Conservation (phyloP, 1,140 invertebrate species). For the Hylaeus volcanicus region DNA sequence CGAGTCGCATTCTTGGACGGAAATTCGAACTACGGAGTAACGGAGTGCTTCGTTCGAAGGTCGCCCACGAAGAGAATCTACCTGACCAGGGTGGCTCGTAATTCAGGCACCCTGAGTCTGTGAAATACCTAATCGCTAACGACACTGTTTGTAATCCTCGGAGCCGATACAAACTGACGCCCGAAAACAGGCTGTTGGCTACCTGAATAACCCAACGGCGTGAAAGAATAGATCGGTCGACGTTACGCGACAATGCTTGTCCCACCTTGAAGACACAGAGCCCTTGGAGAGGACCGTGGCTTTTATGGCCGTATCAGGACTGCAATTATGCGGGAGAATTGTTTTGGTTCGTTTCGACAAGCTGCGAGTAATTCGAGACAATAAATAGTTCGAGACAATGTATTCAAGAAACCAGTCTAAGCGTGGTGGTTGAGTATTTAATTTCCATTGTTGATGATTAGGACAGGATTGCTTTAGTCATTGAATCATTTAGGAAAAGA, state of each 20-base stretch:
- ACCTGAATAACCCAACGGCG: slow-evolving; percentile 37
- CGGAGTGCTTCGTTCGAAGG: slow-evolving; percentile 25
- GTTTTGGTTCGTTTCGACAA: not conserved
- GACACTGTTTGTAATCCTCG: slow-evolving; percentile 28
- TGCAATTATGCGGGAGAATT: slow-evolving; percentile 20
- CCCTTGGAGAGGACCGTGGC: not conserved
- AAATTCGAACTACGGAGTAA: slow-evolving; percentile 6
- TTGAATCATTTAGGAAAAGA: not conserved
- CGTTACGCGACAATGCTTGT: slow-evolving; percentile 20
- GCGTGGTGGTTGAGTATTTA: not conserved
- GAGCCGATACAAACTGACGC: slow-evolving; percentile 1
- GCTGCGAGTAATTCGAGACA: not conserved
- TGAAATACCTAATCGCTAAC: slow-evolving; percentile 30
- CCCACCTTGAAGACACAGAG: not conserved
- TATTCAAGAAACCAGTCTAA: not conserved
- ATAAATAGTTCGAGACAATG: not conserved
- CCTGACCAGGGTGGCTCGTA: slow-evolving; percentile 11
- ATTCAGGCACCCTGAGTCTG: slow-evolving; percentile 1
- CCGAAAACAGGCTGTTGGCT: slow-evolving; percentile 8
- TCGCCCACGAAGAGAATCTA: slow-evolving; percentile 1
- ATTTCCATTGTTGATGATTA: too few species aligned
- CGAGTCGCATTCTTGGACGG: not conserved
- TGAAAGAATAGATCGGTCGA: slow-evolving; percentile 14
- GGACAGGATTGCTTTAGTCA: too few species aligned
- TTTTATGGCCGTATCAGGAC: slow-evolving; percentile 7